A percentile compares a stretch with the other conserved stretches of the same genome.
These are phyloP conservation scores for Lomographa bimaculata DNA, from an alignment of 2,888 invertebrate genomes.

Conservation along the genomic window DNA sequence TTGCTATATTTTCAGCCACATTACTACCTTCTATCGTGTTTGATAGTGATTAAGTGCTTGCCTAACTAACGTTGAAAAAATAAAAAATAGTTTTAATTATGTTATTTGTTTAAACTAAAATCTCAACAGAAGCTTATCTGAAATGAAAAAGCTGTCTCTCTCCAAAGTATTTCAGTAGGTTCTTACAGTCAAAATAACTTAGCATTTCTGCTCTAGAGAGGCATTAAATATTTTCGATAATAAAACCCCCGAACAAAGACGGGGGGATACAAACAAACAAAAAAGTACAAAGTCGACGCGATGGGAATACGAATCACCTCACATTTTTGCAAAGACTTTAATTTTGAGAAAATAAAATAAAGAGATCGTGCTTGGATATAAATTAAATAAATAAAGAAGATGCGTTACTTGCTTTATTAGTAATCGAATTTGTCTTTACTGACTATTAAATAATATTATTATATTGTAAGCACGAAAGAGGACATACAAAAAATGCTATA, in stretches of 20 bases:
- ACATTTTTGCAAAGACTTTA: slow-evolving; percentile 56
- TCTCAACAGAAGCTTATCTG: too few species aligned
- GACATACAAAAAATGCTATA: too few species aligned
- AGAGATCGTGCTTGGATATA: neutral
- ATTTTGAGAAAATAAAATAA: slow-evolving; percentile 48
- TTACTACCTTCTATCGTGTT: too few species aligned
- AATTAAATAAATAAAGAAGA: neutral
- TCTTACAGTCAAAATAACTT: slow-evolving; percentile 4
- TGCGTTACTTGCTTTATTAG: too few species aligned
- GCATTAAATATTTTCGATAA: neutral
- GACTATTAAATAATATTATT: too few species aligned
- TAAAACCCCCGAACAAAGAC: slow-evolving; percentile 32
- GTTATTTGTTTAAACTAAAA: too few species aligned
- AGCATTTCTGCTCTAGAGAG: slow-evolving; percentile 19
- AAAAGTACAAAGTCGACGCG: slow-evolving; percentile 40
- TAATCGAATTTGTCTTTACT: too few species aligned
- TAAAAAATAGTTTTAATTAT: too few species aligned
- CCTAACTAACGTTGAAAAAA: too few species aligned
- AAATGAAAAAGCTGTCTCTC: neutral
- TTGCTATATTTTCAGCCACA: too few species aligned
- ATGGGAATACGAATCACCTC: slow-evolving; percentile 54
- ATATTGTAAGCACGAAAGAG: too few species aligned
- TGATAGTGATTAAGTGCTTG: too few species aligned
- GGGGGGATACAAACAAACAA: slow-evolving; percentile 35
- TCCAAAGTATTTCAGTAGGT: neutral